A percentile compares a stretch with the other conserved stretches of the same genome.
phyloP scores from a whole-genome alignment of 2,113 vertebrate genomes.

The Dicentrarchus labrax region DNA sequence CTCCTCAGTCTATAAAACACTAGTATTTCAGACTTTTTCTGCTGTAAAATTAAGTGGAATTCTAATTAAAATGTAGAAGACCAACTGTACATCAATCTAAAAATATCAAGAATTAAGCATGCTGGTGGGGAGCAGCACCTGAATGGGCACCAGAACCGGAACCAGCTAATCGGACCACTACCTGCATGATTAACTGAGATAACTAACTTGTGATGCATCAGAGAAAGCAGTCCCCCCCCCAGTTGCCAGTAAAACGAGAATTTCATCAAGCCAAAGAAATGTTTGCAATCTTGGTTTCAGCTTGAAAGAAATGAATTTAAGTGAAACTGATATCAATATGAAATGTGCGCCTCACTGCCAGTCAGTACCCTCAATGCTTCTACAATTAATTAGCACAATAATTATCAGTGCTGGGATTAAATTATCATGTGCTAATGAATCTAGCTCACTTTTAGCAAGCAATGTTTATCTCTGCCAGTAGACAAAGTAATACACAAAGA shows the following conservation, averaged over 20 bases:
- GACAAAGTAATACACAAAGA: conserved; percentile 5
- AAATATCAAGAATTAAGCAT: background rate
- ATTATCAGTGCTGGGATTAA: conserved; percentile 17
- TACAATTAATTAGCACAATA: conserved; percentile 16
- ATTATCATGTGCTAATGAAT: conserved; percentile 30
- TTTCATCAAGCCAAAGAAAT: background rate
- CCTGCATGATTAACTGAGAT: too few species aligned
- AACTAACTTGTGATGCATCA: too few species aligned
- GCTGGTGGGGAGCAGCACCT: too few species aligned
- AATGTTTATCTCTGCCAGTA: background rate
- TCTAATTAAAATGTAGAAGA: conserved; percentile 29
- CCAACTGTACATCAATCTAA: conserved; percentile 18
- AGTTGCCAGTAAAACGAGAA: too few species aligned
- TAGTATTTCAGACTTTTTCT: conserved; percentile 30
- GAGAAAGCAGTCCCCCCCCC: too few species aligned
- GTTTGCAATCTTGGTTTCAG: background rate
- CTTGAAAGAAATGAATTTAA: background rate
- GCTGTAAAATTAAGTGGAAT: conserved; percentile 51
- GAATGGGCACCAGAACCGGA: too few species aligned
- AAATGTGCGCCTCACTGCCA: background rate
- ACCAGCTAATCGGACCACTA: too few species aligned
- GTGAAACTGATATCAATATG: background rate
- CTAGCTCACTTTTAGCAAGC: background rate
- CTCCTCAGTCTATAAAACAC: conserved; percentile 45
- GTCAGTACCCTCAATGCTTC: background rate